phyloP scores from a whole-genome alignment of 2,888 invertebrate genomes.

The Acanthococcus lagerstroemiae region DNA sequence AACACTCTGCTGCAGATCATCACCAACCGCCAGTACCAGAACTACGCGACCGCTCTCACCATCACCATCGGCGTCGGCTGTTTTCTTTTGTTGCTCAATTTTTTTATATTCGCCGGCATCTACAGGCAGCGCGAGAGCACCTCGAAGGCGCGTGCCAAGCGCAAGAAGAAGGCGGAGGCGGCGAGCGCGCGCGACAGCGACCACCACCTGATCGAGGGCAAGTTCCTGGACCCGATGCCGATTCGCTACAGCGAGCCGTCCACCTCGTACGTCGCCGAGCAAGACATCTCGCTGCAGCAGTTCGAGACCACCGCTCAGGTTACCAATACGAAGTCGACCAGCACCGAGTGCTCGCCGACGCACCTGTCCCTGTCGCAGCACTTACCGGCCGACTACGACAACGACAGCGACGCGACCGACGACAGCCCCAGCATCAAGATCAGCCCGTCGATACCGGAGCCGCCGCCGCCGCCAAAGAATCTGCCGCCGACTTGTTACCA shows the following conservation, averaged over 20 bases:
- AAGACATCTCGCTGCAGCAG: background rate
- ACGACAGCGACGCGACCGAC: background rate
- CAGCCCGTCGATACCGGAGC: constrained; percentile 49
- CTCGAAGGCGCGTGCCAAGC: constrained; percentile 42
- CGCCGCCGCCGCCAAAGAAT: constrained; percentile 51
- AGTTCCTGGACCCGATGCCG: constrained; percentile 4
- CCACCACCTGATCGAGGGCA: background rate
- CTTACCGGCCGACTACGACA: background rate
- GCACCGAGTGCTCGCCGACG: background rate
- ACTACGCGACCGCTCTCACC: constrained; percentile 77
- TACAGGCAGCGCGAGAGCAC: constrained; percentile 65
- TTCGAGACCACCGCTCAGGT: background rate
- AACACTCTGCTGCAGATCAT: constrained; percentile 62
- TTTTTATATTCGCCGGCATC: constrained; percentile 78
- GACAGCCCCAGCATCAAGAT: constrained; percentile 35
- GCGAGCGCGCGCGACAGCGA: background rate
- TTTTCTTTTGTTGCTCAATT: constrained; percentile 69
- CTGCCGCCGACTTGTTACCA: constrained; percentile 37
- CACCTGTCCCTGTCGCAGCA: background rate
- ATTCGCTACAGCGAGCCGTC: constrained; percentile 2
- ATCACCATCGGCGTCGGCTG: constrained; percentile 73
- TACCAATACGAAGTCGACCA: background rate
- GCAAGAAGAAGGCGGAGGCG: background rate
- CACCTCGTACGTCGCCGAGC: background rate
- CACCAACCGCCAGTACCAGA: constrained; percentile 75